Evolutionary conservation across 2,113 vertebrate species (phyloP).

Genomic region (Dicentrarchus labrax): DNA sequence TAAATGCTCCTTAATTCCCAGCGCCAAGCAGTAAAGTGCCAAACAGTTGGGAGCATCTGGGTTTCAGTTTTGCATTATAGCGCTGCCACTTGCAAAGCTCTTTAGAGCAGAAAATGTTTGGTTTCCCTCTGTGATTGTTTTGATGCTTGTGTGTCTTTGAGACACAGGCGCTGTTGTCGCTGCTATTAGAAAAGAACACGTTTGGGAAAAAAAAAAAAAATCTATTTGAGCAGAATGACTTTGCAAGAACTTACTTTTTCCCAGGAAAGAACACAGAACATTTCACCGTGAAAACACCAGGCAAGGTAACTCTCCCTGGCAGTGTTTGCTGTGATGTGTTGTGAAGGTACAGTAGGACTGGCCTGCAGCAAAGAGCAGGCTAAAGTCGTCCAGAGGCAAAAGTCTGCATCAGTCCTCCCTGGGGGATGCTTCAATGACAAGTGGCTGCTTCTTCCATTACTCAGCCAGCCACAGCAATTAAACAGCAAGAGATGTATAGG

Average conservation of each 20-base stretch:
- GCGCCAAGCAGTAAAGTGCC: not conserved
- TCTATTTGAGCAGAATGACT: constrained; percentile 20
- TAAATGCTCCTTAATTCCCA: constrained; percentile 23
- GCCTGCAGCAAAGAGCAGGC: not conserved
- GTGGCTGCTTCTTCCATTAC: constrained; percentile 36
- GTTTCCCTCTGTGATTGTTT: constrained; percentile 5
- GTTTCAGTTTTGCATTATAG: not conserved
- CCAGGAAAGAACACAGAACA: not conserved
- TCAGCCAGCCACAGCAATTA: constrained; percentile 46
- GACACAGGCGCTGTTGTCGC: not conserved
- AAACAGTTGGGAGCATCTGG: constrained; percentile 1
- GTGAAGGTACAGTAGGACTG: not conserved
- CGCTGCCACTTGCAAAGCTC: not conserved
- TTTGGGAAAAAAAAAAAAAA: constrained; percentile 6
- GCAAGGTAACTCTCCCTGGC: not conserved
- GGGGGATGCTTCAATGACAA: constrained; percentile 45
- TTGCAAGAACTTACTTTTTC: not conserved
- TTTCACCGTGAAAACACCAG: not conserved
- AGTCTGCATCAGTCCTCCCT: constrained; percentile 17
- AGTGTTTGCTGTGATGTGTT: constrained; percentile 10
- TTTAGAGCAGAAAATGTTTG: constrained; percentile 1
- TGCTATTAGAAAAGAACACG: not conserved
- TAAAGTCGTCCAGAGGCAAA: not conserved
- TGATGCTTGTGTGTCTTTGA: constrained; percentile 13
- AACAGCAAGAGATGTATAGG: constrained; percentile 26